Evolutionary conservation across 1,140 invertebrate genomes (phyloP), one percentile per base, ranked within the genome.

Genomic region (Gonatopus flavifemur): DNA sequence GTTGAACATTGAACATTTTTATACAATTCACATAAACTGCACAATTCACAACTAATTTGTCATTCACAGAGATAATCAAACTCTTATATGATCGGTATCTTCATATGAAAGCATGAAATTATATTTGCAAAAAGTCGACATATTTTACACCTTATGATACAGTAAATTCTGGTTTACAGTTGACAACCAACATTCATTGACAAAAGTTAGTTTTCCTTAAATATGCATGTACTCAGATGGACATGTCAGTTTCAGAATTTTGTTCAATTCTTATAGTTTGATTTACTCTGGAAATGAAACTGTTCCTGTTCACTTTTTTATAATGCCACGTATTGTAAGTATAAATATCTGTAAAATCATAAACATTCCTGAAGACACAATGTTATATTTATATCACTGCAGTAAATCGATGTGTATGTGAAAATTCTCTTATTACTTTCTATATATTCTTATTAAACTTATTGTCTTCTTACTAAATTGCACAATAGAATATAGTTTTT

Each of bases 401-500:
- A 25, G 22, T n/a, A 31, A 56, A 57, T 55, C 31, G 43, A 48
- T 51, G 16, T 39, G 15, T 38, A 43, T 36, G 12, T 45, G 46
- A 55, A 51, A n/a, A 28, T 47, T 52, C 31, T 36, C 16, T 21
- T 32, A n/a, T 44, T 40, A 15, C 31, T 32, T 16, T 43, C 22
- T 53, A 49, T 13, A 12, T n/a, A 22, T n/a, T 47, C 49, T 36
- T n/a, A n/a, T n/a, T n/a, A n/a, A 48, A 37, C 39, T 64, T 62
- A 64, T 64, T 64, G 59, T 64, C 56, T 47, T 32, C 51, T 36
- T 21, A 50, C 53, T 31, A 57, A 52, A 55, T 55, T 56, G 31
- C 44, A 52, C 43, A 43, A 52, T 33, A 31, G 32, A 59, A 44
- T 21, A 56, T 52, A 41, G 13, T 42, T 40, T 49, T 19, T 55